Evolutionary conservation across 2,113 vertebrate species (phyloP).

Genomic region (Colinus virginianus): DNA sequence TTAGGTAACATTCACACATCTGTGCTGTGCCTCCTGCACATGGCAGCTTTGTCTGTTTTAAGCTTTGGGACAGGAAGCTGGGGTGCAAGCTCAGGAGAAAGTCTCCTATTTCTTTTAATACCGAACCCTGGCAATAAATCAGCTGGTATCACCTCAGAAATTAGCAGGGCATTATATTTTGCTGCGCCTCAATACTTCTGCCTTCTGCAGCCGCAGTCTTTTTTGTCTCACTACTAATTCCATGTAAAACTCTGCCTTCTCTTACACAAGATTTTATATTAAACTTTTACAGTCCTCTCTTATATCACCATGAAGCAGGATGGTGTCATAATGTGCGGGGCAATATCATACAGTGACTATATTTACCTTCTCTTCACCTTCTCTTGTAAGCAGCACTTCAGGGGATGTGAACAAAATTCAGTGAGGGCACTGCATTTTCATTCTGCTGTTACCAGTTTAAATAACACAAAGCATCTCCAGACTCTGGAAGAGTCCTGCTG

Average conservation of each 20-base stretch:
- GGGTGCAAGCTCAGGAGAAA: not conserved
- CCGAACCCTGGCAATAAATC: not conserved
- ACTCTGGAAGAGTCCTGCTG: not conserved
- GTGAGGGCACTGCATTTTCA: not conserved
- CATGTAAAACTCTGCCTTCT: not conserved
- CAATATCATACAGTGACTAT: not conserved
- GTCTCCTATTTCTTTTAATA: not conserved
- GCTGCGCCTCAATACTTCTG: not conserved
- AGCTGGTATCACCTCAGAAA: not conserved
- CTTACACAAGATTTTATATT: not conserved
- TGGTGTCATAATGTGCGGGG: not conserved
- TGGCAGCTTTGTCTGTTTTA: not conserved
- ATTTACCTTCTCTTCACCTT: not conserved
- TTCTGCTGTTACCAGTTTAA: not conserved
- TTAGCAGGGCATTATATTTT: not conserved
- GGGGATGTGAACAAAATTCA: not conserved
- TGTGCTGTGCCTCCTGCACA: not conserved
- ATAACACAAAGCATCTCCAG: not conserved
- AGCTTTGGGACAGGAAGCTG: not conserved
- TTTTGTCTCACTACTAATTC: not conserved
- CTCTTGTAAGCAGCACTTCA: not conserved
- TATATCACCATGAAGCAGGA: not conserved
- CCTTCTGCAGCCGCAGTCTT: not conserved
- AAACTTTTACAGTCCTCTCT: not conserved
- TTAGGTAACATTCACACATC: accelerated